A percentile compares a stretch with the other conserved stretches of the same genome.
Evolutionary conservation across 2,888 invertebrate genomes (phyloP).

Genomic region (Abrostola triplasia): DNA sequence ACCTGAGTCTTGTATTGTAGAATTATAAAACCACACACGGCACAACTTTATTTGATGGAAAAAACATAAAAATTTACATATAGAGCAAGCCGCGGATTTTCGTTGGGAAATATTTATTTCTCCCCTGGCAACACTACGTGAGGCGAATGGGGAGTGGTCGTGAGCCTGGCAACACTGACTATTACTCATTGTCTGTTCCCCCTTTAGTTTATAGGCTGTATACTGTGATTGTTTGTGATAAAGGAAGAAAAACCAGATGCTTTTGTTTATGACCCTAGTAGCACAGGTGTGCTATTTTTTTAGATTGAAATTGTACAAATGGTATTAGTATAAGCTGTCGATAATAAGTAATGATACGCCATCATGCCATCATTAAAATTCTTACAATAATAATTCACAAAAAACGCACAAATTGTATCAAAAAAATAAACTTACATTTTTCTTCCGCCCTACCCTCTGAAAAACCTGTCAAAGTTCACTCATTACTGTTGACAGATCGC

Average conservation of each 20-base stretch:
- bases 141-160: conserved; percentile 66
- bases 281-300: background rate
- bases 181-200: conserved; percentile 70
- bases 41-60: conserved; percentile 70
- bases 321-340: no score
- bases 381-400: background rate
- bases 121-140: conserved; percentile 85
- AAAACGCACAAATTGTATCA: conserved; percentile 30
- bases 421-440: conserved; percentile 40
- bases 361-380: no score
- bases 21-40: conserved; percentile 79
- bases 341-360: no score
- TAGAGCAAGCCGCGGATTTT: conserved; percentile 77
- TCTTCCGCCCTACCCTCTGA: conserved; percentile 45
- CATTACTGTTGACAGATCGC: conserved; percentile 72
- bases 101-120: conserved; percentile 78
- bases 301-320: background rate
- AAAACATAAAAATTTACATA: conserved; percentile 86
- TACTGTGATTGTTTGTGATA: conserved; percentile 57
- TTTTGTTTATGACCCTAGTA: conserved; percentile 1
- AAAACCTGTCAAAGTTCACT: conserved; percentile 64
- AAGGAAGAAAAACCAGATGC: conserved; percentile 27
- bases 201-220: conserved; percentile 59
- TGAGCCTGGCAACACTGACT: conserved; percentile 65
- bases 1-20: conserved; percentile 72